Evolutionary conservation across 2,888 invertebrate species (phyloP).

Genomic region (Tinea semifulvella): DNA sequence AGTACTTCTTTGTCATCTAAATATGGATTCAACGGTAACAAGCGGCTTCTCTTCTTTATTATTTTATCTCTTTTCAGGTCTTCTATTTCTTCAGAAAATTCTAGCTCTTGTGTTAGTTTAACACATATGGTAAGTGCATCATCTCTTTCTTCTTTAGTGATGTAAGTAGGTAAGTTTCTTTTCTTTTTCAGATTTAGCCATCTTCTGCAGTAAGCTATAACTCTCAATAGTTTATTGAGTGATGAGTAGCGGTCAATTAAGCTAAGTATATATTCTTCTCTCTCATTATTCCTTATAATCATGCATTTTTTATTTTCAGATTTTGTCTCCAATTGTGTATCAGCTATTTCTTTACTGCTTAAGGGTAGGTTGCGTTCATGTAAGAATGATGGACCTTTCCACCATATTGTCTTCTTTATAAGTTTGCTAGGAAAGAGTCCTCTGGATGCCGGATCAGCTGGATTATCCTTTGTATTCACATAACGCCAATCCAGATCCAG

Average conservation of each 20-base stretch:
- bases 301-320: too few relatives aligned
- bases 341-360: neutral
- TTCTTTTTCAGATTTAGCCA: neutral
- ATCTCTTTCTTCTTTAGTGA: conserved; percentile 7
- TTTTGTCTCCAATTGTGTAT: neutral
- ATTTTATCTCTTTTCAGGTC: too few relatives aligned
- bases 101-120: too few relatives aligned
- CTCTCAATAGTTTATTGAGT: conserved; percentile 2
- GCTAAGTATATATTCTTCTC: too few relatives aligned
- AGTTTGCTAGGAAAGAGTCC: conserved; percentile 20
- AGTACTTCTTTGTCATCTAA: too few relatives aligned
- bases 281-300: too few relatives aligned
- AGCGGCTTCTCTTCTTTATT: too few relatives aligned
- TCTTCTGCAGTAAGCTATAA: conserved; percentile 12
- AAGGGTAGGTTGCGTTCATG: neutral
- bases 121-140: conserved; percentile 9
- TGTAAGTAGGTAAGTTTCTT: neutral
- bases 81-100: too few relatives aligned
- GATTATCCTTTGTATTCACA: conserved; percentile 22
- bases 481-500: conserved; percentile 21
- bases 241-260: conserved; percentile 11
- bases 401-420: conserved; percentile 17
- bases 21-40: too few relatives aligned
- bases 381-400: conserved; percentile 17
- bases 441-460: conserved; percentile 25